Percentiles rank a stretch among this genome's conserved stretches.
These are phyloP conservation scores for Thymallus thymallus DNA, from an alignment of 2,113 vertebrate genomes.

Conservation along the genomic window DNA sequence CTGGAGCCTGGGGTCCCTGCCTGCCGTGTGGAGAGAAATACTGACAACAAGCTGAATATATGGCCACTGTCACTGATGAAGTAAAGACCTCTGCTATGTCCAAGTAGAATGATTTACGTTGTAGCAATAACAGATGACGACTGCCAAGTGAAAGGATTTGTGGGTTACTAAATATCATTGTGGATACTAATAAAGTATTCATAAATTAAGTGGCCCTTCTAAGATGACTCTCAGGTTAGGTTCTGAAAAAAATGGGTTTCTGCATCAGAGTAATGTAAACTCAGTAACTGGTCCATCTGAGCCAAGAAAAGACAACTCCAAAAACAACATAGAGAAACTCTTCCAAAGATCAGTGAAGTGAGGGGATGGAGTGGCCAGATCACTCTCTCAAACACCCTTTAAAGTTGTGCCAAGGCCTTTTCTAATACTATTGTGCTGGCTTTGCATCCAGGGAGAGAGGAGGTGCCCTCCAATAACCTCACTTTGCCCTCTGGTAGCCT, in stretches of 20 bases:
- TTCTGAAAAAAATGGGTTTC: background rate
- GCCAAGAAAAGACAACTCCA: background rate
- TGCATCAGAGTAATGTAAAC: background rate
- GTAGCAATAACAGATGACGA: slow-evolving; percentile 38
- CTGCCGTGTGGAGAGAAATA: too few relatives aligned
- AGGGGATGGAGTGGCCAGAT: slow-evolving; percentile 32
- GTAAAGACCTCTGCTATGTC: slow-evolving; percentile 49
- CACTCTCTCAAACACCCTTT: slow-evolving; percentile 50
- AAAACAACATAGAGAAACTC: background rate
- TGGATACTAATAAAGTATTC: background rate
- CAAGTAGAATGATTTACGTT: slow-evolving; percentile 53
- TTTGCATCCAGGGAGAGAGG: slow-evolving; percentile 51
- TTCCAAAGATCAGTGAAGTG: background rate
- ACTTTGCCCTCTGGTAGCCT: slow-evolving; percentile 17
- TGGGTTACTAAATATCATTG: background rate
- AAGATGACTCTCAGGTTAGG: background rate
- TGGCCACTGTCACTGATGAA: slow-evolving; percentile 47
- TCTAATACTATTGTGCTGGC: slow-evolving; percentile 44
- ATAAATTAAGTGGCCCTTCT: background rate
- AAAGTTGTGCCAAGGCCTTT: slow-evolving; percentile 57
- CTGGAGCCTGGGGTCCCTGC: slow-evolving; percentile 21
- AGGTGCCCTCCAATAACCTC: slow-evolving; percentile 32
- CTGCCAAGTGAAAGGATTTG: slow-evolving; percentile 30
- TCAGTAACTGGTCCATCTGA: slow-evolving; percentile 22
- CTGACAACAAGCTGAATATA: slow-evolving; percentile 43